Evolutionary conservation across 2,797 vertebrate species (phyloP).

Genomic region (Tarsius wallacei): DNA sequence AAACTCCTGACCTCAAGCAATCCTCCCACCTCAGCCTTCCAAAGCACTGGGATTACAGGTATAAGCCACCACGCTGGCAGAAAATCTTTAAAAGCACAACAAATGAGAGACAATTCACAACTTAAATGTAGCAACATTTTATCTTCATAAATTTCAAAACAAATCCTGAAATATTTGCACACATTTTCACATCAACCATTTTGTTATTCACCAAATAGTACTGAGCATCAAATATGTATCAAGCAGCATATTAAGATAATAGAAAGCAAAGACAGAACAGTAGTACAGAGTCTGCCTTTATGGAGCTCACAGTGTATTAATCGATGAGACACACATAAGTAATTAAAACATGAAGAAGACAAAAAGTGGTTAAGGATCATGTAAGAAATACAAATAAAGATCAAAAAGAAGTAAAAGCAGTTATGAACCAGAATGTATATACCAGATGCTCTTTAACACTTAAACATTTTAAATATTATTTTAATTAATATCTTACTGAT

Average conservation of each 20-base stretch:
- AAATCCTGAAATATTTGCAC: constrained; percentile 48
- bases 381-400: constrained; percentile 33
- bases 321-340: background rate
- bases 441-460: background rate
- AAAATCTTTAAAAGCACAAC: background rate
- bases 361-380: background rate
- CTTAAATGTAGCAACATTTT: background rate
- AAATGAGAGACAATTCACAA: constrained; percentile 13
- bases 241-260: background rate
- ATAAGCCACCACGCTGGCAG: background rate
- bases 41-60: no score
- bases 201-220: background rate
- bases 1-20: no score
- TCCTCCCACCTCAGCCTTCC: no score
- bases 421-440: background rate
- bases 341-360: background rate
- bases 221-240: background rate
- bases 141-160: constrained; percentile 30
- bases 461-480: constrained; percentile 49
- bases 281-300: background rate
- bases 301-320: background rate
- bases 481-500: constrained; percentile 93
- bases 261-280: background rate
- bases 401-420: constrained; percentile 31
- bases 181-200: background rate